A percentile compares a stretch with the other conserved stretches of the same genome.
Conservation (phyloP, 1,140 invertebrate genomes). For the Vanessa tameamea region DNA sequence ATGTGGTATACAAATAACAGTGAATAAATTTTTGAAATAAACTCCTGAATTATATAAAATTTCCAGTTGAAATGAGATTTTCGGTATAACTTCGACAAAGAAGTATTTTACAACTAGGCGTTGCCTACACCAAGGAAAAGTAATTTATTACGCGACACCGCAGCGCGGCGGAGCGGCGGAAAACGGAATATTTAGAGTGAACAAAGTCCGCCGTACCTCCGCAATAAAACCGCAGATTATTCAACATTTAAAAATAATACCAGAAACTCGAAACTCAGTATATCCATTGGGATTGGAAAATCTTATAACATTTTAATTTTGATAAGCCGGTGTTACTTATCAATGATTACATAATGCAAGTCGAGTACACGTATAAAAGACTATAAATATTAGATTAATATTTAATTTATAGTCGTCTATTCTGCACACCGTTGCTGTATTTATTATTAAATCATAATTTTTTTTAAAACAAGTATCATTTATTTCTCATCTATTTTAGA, state of each 20-base stretch:
- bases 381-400: too few species aligned
- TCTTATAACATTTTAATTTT: background rate
- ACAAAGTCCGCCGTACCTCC: constrained; percentile 21
- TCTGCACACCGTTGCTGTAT: too few species aligned
- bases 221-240: constrained; percentile 25
- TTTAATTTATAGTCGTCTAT: too few species aligned
- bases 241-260: constrained; percentile 21
- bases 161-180: constrained; percentile 21
- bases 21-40: background rate
- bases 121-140: constrained; percentile 21
- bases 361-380: too few species aligned
- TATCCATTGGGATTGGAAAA: background rate
- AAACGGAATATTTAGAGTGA: constrained; percentile 28
- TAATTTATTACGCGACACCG: constrained; percentile 30
- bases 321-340: too few species aligned
- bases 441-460: too few species aligned
- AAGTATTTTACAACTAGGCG: constrained; percentile 10
- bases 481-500: too few species aligned
- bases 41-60: background rate
- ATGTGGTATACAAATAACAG: too few species aligned
- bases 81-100: constrained; percentile 11
- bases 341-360: too few species aligned
- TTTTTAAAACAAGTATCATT: too few species aligned
- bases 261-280: background rate
- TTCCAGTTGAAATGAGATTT: constrained; percentile 20